phyloP scores from a whole-genome alignment of 2,797 vertebrate genomes.

The Acrossocheilus fasciatus region DNA sequence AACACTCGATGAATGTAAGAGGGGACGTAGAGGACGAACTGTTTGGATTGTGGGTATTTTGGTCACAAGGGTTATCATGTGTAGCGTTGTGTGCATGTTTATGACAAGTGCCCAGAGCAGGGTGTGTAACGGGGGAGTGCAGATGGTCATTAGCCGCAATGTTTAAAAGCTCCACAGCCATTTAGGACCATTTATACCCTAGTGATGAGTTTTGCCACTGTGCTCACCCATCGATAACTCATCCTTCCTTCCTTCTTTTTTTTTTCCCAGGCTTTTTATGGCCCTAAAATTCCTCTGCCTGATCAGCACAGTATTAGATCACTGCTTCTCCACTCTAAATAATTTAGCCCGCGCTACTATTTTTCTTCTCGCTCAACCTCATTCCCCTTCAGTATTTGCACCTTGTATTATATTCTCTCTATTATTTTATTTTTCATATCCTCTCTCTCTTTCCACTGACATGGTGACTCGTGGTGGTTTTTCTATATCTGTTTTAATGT shows the following conservation, averaged over 20 bases:
- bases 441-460: background rate
- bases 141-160: slow-evolving; percentile 48
- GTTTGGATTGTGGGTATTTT: slow-evolving; percentile 48
- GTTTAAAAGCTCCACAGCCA: slow-evolving; percentile 41
- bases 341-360: slow-evolving; percentile 52
- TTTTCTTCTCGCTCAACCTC: slow-evolving; percentile 47
- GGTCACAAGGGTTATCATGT: slow-evolving; percentile 47
- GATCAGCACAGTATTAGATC: slow-evolving; percentile 60
- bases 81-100: slow-evolving; percentile 19
- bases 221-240: slow-evolving; percentile 63
- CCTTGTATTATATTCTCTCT: slow-evolving; percentile 48
- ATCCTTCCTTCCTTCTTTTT: slow-evolving; percentile 61
- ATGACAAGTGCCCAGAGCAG: background rate
- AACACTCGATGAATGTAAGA: background rate
- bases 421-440: background rate
- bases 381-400: slow-evolving; percentile 43
- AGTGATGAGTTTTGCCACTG: slow-evolving; percentile 64
- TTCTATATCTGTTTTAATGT: slow-evolving; percentile 9
- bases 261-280: slow-evolving; percentile 36
- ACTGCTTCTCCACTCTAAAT: slow-evolving; percentile 57
- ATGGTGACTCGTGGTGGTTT: slow-evolving; percentile 20
- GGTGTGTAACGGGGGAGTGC: slow-evolving; percentile 31
- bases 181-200: slow-evolving; percentile 65
- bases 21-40: background rate
- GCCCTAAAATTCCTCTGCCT: slow-evolving; percentile 51